phyloP scores from a whole-genome alignment of 2,888 invertebrate genomes.

The Noctua janthe region DNA sequence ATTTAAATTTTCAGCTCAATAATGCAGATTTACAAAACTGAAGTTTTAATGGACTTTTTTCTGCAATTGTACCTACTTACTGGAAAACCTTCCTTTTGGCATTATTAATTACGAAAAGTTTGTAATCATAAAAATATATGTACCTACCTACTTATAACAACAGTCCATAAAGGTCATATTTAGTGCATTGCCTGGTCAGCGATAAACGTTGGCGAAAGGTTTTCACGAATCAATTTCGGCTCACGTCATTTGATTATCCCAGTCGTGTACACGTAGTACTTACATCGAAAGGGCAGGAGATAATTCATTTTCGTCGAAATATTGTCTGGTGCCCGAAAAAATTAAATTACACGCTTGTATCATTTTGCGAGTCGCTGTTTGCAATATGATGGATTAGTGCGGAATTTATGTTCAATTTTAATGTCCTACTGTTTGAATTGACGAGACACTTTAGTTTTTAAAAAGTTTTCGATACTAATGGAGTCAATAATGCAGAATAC shows the following conservation, averaged over 20 bases:
- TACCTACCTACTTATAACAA: neutral
- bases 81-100: neutral
- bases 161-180: constrained; percentile 47
- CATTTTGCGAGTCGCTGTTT: constrained; percentile 62
- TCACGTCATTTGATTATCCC: constrained; percentile 81
- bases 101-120: neutral
- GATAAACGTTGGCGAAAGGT: constrained; percentile 64
- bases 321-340: constrained; percentile 77
- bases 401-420: constrained; percentile 27
- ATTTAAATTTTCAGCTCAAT: neutral
- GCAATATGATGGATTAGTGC: constrained; percentile 49
- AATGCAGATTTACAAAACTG: neutral
- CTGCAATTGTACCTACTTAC: too few species aligned
- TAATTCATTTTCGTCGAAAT: constrained; percentile 84
- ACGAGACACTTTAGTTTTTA: neutral
- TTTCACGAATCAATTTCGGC: constrained; percentile 77
- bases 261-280: constrained; percentile 70
- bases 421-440: constrained; percentile 24
- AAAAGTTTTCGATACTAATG: neutral
- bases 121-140: neutral
- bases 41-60: neutral
- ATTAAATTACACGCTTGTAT: constrained; percentile 74
- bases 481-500: constrained; percentile 7
- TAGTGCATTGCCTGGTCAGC: constrained; percentile 51
- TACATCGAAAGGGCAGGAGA: constrained; percentile 78